Evolutionary conservation across 2,113 vertebrate genomes (phyloP).

Genomic region (Gnathonemus longibarbis): DNA sequence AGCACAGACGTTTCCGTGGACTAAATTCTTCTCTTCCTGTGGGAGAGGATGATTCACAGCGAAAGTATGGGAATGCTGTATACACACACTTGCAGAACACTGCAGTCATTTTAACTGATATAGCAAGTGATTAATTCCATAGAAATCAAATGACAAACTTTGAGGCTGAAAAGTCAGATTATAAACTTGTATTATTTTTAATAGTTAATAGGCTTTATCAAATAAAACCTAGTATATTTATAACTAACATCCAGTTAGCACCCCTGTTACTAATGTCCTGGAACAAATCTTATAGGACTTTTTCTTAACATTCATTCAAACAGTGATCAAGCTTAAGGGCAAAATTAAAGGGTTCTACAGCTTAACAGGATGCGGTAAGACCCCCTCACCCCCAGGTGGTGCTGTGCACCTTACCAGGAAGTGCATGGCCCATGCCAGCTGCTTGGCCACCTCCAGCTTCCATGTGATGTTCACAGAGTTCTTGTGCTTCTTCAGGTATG

Average conservation of each 20-base stretch:
- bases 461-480: conserved; percentile 83
- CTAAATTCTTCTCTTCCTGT: conserved; percentile 85
- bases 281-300: neutral
- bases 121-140: neutral
- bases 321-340: neutral
- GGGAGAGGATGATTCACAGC: neutral
- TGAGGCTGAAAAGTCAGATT: neutral
- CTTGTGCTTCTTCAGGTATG: conserved; percentile 87
- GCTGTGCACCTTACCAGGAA: conserved; percentile 45
- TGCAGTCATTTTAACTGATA: neutral
- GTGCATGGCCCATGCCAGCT: conserved; percentile 92
- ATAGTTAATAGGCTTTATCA: neutral
- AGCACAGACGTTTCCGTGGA: conserved; percentile 90
- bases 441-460: conserved; percentile 95
- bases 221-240: neutral
- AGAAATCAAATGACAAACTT: neutral
- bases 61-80: neutral
- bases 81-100: neutral
- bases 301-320: neutral
- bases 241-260: neutral
- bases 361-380: neutral
- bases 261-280: neutral
- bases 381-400: neutral
- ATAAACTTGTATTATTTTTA: neutral
- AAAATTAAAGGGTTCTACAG: neutral